Percentiles rank a stretch among this genome's conserved stretches.
These are phyloP conservation scores for Acleris cristana DNA, from an alignment of 2,888 invertebrate genomes.

Conservation along the genomic window DNA sequence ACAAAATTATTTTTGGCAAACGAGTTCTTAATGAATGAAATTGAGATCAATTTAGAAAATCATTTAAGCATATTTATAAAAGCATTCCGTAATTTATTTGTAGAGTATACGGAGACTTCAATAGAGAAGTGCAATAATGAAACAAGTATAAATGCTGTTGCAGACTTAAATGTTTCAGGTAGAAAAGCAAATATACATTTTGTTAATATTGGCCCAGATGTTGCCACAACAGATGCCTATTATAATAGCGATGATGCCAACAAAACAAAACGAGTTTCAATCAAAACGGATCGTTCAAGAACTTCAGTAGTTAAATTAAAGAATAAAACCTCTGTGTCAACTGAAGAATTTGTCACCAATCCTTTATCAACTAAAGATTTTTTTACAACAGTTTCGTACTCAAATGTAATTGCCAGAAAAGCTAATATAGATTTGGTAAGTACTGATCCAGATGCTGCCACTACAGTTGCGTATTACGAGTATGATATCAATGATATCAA, in stretches of 20 bases:
- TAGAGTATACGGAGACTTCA: neutral
- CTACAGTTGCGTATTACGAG: too few species aligned
- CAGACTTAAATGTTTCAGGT: neutral
- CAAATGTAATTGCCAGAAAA: neutral
- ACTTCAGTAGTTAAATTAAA: neutral
- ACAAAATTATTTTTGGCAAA: too few species aligned
- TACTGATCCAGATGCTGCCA: too few species aligned
- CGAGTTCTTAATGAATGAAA: too few species aligned
- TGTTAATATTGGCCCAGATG: neutral
- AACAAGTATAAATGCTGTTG: neutral
- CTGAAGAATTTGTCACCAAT: too few species aligned
- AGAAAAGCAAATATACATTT: conserved; percentile 4
- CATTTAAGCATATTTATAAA: too few species aligned
- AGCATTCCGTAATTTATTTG: neutral
- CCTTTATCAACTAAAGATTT: too few species aligned
- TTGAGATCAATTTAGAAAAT: too few species aligned
- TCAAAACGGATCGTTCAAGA: neutral
- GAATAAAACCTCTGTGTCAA: neutral
- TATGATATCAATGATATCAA: too few species aligned
- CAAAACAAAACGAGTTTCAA: neutral
- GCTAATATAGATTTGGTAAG: neutral
- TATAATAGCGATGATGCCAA: neutral
- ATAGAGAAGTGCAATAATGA: neutral
- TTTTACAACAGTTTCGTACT: neutral
- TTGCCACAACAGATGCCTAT: conserved; percentile 4